These are phyloP conservation scores for Macrotis lagotis DNA, from an alignment of 2,113 vertebrate genomes.

Conservation along the genomic window DNA sequence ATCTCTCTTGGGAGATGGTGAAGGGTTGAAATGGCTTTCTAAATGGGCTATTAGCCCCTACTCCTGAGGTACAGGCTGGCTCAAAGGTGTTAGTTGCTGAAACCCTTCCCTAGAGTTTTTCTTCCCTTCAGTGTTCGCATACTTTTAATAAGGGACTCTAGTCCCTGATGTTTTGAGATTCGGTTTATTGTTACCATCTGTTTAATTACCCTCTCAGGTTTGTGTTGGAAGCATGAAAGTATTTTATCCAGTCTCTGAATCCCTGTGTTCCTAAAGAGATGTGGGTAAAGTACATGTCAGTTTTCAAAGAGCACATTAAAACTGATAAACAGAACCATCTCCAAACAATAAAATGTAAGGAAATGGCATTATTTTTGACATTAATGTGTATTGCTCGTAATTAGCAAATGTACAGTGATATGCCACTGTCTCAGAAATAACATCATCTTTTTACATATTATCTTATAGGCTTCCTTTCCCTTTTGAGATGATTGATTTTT, in stretches of 20 bases:
- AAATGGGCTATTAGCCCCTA: conserved; percentile 44
- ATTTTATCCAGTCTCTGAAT: conserved; percentile 68
- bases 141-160: conserved; percentile 81
- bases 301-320: conserved; percentile 76
- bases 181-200: conserved; percentile 76
- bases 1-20: background rate
- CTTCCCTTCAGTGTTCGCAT: conserved; percentile 57
- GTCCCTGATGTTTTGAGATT: conserved; percentile 76
- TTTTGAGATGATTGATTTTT: conserved; percentile 34
- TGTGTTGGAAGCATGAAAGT: conserved; percentile 73
- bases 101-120: conserved; percentile 56
- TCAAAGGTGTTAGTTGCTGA: conserved; percentile 63
- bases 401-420: conserved; percentile 45
- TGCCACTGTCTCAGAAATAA: conserved; percentile 16
- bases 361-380: conserved; percentile 48
- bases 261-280: conserved; percentile 69
- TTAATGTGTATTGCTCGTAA: conserved; percentile 42
- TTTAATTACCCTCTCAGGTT: conserved; percentile 75
- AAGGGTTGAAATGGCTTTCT: conserved; percentile 41
- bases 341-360: conserved; percentile 61
- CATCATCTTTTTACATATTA: background rate
- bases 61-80: conserved; percentile 53
- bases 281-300: conserved; percentile 58
- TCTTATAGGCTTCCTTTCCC: background rate
- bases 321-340: conserved; percentile 66